Evolutionary conservation across 2,888 invertebrate genomes (phyloP).

Genomic region (Palloptera scutellata): DNA sequence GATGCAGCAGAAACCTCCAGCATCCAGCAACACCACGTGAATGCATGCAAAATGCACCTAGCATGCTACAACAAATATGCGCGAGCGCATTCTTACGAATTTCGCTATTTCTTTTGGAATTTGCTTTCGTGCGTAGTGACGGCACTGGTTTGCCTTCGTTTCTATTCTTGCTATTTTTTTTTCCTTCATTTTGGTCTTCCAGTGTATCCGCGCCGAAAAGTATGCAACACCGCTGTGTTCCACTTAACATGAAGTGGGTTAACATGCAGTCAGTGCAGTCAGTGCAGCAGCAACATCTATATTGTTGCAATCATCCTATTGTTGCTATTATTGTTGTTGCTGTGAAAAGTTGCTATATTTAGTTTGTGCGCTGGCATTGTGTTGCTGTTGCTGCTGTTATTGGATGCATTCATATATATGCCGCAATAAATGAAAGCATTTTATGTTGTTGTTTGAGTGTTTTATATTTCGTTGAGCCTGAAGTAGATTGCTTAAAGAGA

Average conservation of each 20-base stretch:
- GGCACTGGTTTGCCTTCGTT: background rate
- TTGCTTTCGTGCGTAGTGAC: background rate
- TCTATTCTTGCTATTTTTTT: background rate
- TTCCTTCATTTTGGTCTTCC: background rate
- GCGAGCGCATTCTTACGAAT: too few relatives aligned
- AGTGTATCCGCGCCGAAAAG: background rate
- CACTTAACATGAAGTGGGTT: conserved; percentile 5
- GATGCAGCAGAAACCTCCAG: background rate
- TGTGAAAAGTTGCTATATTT: background rate
- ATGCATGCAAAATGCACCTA: background rate
- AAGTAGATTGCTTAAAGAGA: too few relatives aligned
- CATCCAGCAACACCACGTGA: background rate
- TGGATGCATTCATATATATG: background rate
- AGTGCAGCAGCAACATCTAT: too few relatives aligned
- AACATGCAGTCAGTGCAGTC: background rate
- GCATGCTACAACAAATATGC: background rate
- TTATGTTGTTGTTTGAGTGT: too few relatives aligned
- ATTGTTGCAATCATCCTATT: background rate
- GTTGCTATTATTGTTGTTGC: conserved; percentile 2
- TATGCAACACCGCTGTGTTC: conserved; percentile 4
- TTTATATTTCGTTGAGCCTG: too few relatives aligned
- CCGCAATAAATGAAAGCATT: background rate
- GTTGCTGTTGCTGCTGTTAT: background rate
- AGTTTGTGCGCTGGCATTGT: background rate
- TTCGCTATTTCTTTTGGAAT: background rate